A percentile compares a stretch with the other conserved stretches of the same genome.
phyloP scores from a whole-genome alignment of 2,113 vertebrate genomes.

The Ochotona curzoniae region DNA sequence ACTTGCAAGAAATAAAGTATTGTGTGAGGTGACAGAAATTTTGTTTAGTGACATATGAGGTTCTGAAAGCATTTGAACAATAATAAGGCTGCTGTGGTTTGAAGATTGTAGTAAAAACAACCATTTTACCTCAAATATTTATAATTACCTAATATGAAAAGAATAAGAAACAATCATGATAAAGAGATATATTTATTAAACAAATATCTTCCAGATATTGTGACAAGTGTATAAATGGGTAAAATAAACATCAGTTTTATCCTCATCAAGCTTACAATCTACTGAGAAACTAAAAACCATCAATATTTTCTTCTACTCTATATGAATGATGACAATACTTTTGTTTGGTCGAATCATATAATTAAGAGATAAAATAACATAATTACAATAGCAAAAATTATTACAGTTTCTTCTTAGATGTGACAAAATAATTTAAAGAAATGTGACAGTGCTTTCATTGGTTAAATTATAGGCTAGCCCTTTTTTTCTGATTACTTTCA shows the following conservation, averaged over 20 bases:
- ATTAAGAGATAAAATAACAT: neutral
- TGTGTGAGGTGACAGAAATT: neutral
- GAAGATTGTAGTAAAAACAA: neutral
- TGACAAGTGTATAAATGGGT: neutral
- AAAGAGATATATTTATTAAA: neutral
- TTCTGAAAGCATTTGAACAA: neutral
- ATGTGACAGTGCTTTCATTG: constrained; percentile 35
- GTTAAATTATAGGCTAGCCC: constrained; percentile 4
- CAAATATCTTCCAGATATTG: neutral
- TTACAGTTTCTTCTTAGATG: constrained; percentile 55
- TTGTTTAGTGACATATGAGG: neutral
- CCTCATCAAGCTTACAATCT: neutral
- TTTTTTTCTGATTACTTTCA: neutral
- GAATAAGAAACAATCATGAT: neutral
- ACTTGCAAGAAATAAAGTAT: neutral
- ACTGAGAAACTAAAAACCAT: neutral
- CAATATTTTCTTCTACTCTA: neutral
- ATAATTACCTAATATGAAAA: neutral
- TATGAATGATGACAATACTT: constrained; percentile 40
- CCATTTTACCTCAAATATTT: neutral
- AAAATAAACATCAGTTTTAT: neutral
- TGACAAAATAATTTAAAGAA: constrained; percentile 66
- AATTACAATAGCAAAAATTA: constrained; percentile 52
- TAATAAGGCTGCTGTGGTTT: neutral
- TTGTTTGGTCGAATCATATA: constrained; percentile 55